phyloP scores from a whole-genome alignment of 37 sponge, comb jelly and placozoan genomes.

The Sycon ciliatum region DNA sequence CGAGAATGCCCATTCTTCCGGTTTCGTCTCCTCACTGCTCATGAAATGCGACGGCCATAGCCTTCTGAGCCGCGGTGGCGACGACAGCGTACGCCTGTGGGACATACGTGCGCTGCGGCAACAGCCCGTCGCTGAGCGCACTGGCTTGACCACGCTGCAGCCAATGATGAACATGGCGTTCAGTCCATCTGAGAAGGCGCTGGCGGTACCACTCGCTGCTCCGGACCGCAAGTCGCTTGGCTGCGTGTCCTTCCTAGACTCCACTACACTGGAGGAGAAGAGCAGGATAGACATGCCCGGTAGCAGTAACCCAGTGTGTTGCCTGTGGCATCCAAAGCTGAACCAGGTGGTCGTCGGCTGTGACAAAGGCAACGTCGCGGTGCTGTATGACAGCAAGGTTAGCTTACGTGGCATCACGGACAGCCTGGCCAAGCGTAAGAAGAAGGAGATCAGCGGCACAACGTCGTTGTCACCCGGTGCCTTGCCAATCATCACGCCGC shows the following conservation, averaged over 20 bases:
- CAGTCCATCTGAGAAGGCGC: no score
- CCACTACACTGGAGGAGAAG: no score
- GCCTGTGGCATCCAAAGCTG: constrained; percentile 84
- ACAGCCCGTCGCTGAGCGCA: no score
- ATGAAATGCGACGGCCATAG: constrained; percentile 60
- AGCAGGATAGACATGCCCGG: no score
- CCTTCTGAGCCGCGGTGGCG: constrained; percentile 76
- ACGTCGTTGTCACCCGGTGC: constrained; percentile 61
- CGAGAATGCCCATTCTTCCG: constrained; percentile 52
- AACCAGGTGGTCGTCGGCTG: constrained; percentile 83
- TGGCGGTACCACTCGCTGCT: no score
- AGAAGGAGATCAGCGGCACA: background rate
- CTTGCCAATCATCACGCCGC: constrained; percentile 57
- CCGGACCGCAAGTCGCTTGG: no score
- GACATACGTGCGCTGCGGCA: constrained; percentile 66
- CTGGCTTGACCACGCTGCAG: no score
- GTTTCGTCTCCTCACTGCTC: constrained; percentile 60
- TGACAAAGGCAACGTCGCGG: constrained; percentile 56
- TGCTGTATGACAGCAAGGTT: constrained; percentile 55
- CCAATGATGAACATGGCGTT: no score
- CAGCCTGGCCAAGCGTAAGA: background rate
- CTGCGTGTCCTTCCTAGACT: no score
- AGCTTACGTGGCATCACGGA: constrained; percentile 42
- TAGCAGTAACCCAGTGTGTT: background rate
- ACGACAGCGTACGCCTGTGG: constrained; percentile 84